Percentiles rank a stretch among this genome's conserved stretches.
phyloP scores from a whole-genome alignment of 1,140 invertebrate genomes.

The Drosophila mojavensis region DNA sequence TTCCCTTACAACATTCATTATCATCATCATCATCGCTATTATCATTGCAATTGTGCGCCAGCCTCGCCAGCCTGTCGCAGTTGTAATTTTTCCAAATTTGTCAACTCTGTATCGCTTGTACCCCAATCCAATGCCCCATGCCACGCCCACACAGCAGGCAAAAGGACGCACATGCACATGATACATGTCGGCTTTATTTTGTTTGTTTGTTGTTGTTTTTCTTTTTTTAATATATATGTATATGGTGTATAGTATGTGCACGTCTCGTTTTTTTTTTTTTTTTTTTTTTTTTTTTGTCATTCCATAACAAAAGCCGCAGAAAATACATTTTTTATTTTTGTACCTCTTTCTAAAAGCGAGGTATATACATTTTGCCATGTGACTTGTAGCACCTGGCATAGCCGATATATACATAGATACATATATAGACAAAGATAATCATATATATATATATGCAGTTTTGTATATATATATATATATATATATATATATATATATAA shows the following conservation, averaged over 20 bases:
- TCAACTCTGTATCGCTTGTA: slow-evolving; percentile 48
- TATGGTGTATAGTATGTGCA: too few species aligned
- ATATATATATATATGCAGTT: too few species aligned
- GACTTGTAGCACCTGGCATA: too few species aligned
- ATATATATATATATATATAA: too few species aligned
- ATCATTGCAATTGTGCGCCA: background rate
- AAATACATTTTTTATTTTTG: slow-evolving; percentile 20
- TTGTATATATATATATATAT: too few species aligned
- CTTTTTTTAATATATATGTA: too few species aligned
- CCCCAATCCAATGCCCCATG: background rate
- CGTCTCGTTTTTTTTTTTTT: background rate
- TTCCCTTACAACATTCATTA: slow-evolving; percentile 9
- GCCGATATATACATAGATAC: too few species aligned
- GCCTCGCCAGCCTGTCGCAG: slow-evolving; percentile 38
- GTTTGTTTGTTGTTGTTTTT: background rate
- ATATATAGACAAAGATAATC: too few species aligned
- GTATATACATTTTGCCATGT: too few species aligned
- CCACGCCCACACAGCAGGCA: background rate
- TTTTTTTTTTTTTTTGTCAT: too few species aligned
- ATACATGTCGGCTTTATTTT: slow-evolving; percentile 65
- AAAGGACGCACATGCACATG: slow-evolving; percentile 57
- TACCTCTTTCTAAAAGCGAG: too few species aligned
- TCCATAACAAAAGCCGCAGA: slow-evolving; percentile 34
- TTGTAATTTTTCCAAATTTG: slow-evolving; percentile 77
- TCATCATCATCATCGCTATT: background rate